Conservation (phyloP, 2,113 vertebrate species). For the Colossoma macropomum region DNA sequence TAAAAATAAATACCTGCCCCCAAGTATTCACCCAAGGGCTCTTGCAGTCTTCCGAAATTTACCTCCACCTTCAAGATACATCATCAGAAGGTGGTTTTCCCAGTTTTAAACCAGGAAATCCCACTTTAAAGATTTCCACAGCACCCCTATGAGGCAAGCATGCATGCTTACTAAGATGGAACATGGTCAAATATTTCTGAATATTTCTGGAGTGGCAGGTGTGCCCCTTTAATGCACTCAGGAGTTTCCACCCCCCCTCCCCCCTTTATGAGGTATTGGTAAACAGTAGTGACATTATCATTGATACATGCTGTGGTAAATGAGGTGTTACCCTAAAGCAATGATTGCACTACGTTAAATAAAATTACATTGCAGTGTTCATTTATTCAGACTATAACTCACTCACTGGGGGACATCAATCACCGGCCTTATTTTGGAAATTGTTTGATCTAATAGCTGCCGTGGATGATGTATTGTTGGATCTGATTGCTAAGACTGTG, state of each 20-base stretch:
- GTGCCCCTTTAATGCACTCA: too few species aligned
- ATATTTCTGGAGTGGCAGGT: too few species aligned
- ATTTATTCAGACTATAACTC: conserved; percentile 33
- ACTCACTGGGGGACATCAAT: conserved; percentile 30
- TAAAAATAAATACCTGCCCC: too few species aligned
- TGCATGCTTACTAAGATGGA: too few species aligned
- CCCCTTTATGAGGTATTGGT: conserved; percentile 10
- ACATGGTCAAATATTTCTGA: too few species aligned
- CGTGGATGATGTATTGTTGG: conserved; percentile 15
- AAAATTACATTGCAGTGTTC: conserved; percentile 17
- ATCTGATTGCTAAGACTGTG: conserved; percentile 43
- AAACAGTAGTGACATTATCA: conserved; percentile 26
- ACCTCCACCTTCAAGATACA: too few species aligned
- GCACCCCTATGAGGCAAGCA: too few species aligned
- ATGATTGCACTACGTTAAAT: conserved; percentile 36
- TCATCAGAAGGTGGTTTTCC: too few species aligned
- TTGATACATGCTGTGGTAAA: conserved; percentile 29
- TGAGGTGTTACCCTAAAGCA: conserved; percentile 39
- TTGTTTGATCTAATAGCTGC: conserved; percentile 47
- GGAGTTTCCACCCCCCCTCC: not conserved
- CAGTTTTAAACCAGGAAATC: too few species aligned
- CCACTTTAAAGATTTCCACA: too few species aligned
- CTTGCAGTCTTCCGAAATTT: too few species aligned
- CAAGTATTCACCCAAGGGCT: too few species aligned
- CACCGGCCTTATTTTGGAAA: conserved; percentile 41